Conservation (phyloP, 1,140 invertebrate species). For the Drosophila nasuta region DNA sequence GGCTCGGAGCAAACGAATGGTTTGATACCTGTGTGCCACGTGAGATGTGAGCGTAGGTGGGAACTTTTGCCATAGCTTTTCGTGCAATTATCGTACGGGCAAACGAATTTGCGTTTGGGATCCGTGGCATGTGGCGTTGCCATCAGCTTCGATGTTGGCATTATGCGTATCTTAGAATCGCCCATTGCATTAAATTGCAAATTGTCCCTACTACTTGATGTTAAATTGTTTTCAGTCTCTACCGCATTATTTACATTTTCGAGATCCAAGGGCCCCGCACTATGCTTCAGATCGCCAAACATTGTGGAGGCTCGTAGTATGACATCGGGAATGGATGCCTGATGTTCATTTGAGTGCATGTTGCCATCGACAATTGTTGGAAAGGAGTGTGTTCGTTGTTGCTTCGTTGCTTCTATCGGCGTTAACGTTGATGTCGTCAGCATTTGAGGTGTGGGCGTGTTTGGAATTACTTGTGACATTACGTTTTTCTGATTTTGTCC, state of each 20-base stretch:
- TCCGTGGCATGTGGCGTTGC: slow-evolving; percentile 68
- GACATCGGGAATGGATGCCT: slow-evolving; percentile 51
- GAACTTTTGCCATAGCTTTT: slow-evolving; percentile 84
- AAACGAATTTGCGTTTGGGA: slow-evolving; percentile 76
- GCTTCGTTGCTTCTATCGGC: slow-evolving; percentile 70
- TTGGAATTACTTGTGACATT: slow-evolving; percentile 79
- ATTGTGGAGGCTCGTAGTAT: slow-evolving; percentile 64
- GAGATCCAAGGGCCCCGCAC: slow-evolving; percentile 58
- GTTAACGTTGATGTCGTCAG: slow-evolving; percentile 78
- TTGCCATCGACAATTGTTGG: slow-evolving; percentile 45
- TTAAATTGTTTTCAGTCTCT: slow-evolving; percentile 69
- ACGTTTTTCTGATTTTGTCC: slow-evolving; percentile 43
- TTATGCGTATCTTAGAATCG: slow-evolving; percentile 68
- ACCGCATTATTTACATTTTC: slow-evolving; percentile 64
- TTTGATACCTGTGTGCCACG: slow-evolving; percentile 85
- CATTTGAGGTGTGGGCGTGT: slow-evolving; percentile 81
- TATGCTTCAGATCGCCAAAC: slow-evolving; percentile 61
- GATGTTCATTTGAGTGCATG: slow-evolving; percentile 46
- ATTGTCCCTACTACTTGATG: slow-evolving; percentile 35
- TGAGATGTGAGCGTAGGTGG: slow-evolving; percentile 80
- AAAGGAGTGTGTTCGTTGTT: slow-evolving; percentile 54
- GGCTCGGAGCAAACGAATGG: slow-evolving; percentile 87
- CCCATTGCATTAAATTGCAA: slow-evolving; percentile 26
- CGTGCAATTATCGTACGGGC: slow-evolving; percentile 79
- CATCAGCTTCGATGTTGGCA: slow-evolving; percentile 71